Evolutionary conservation across 2,888 invertebrate species (phyloP).

Genomic region (Ochropacha duplaris): DNA sequence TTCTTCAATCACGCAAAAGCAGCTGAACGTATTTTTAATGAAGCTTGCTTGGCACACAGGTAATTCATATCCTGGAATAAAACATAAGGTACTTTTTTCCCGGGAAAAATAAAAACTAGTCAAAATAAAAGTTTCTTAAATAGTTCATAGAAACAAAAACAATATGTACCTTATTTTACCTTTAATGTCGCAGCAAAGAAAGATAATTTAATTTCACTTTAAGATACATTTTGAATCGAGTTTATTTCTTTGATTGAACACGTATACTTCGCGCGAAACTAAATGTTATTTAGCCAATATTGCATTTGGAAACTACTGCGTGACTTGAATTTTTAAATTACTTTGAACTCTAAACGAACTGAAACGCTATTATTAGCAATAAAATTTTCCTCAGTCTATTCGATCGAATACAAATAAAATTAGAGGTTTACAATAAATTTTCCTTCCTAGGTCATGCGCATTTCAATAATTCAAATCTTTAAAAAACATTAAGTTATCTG

Average conservation of each 20-base stretch:
- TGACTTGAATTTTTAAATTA: slow-evolving; percentile 19
- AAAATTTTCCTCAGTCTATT: background rate
- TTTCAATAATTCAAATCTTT: too few relatives aligned
- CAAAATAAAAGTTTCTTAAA: too few relatives aligned
- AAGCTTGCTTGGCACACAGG: too few relatives aligned
- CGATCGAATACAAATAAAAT: background rate
- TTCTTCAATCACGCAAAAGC: too few relatives aligned
- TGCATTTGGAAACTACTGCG: slow-evolving; percentile 14
- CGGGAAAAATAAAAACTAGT: too few relatives aligned
- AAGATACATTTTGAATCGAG: slow-evolving; percentile 22
- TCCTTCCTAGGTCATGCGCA: background rate
- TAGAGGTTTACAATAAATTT: background rate
- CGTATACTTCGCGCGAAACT: slow-evolving; percentile 19
- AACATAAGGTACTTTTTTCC: too few relatives aligned
- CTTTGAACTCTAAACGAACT: slow-evolving; percentile 15
- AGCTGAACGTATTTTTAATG: too few relatives aligned
- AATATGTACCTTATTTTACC: too few relatives aligned
- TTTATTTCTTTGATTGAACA: slow-evolving; percentile 24
- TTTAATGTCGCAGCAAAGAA: background rate
- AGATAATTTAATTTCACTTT: background rate
- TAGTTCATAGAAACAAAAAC: too few relatives aligned
- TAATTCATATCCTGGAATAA: too few relatives aligned
- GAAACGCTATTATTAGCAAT: background rate
- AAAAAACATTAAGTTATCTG: too few relatives aligned
- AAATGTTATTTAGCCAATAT: slow-evolving; percentile 18